Base-by-base conservation (phyloP, 2,113 vertebrate species). In the Struthidea cinerea region DNA sequence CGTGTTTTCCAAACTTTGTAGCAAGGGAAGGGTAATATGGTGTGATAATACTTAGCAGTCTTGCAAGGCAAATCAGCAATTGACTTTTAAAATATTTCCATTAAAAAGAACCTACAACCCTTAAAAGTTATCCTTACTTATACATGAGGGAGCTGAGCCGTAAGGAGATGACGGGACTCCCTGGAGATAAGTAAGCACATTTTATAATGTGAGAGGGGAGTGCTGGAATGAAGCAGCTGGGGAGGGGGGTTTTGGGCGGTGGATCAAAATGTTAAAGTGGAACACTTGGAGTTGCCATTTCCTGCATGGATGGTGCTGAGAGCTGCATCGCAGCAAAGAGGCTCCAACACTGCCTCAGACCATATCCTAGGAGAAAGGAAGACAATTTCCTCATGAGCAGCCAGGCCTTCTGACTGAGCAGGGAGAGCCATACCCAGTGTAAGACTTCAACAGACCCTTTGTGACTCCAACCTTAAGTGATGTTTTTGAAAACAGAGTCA, bases 241-340 rank as follows among this genome's bases (percentile, higher is more conserved):
- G 19, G 18, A 8, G 6, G 13, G 17, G 16, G 26, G 12, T 1
- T 2, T 21, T 53, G 37, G 10, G 53, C 33, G 4, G 10, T 53
- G 39, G 39, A 46, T 61, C 23, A 69, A 46, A 69, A 23, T 16
- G 23, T 61, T 61, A 4, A 28, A 87, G 15, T 53, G 74, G 39
- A 61, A 61, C 47, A 39, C 23, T 61, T 78, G 64, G 39, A 69
- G 39, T 46, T 83, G 35, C 33, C 7, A 7, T 59, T 89, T 78
- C 55, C 70, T 0, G 0, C 14, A 15, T 6, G 35, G 55, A 52
- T 23, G 49, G 35, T 6, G 2, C 53, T 55, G 49, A 68, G 70
- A 90, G 69, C 10, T 1, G 7, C 15, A n/a, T 37, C 1, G 0
- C 33, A 37, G 87, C 65, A 60, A 84, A 64, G 65, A 13, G 22